Base-by-base conservation (phyloP, 2,113 vertebrate species). In the human region DNA sequence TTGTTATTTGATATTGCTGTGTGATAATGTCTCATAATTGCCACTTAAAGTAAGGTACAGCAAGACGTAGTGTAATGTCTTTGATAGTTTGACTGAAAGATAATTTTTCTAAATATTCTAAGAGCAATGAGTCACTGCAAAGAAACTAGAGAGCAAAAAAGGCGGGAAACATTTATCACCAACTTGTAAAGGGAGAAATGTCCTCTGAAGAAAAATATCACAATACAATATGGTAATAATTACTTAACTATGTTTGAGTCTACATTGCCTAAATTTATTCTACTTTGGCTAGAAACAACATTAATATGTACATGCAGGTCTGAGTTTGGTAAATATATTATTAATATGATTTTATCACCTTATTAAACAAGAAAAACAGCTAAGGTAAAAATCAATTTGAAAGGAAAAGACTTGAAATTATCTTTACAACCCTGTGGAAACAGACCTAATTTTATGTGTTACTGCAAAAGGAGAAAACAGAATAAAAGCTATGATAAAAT, bases 311-410 rank as follows among this genome's bases (percentile, higher is more conserved):
- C 76, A 97, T 93, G 79, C 13, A 97, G 38, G 16, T 97, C 80
- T 97, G 92, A 82, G 89, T 93, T 89, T 94, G 13, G 94, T 61
- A 89, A 64, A 97, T 95, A 83, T 90, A 80, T 79, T 95, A 92
- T 64, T 96, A 64, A 86, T 96, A 93, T 95, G 30, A 97, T 97
- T 97, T 98, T 97, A 90, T 96, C 82, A 96, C 68, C 38, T 97
- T 94, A 96, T 92, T 90, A 79, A 80, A n/a, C 96, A 97, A 95
- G 68, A 97, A 95, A 96, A 97, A 97, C 6, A 70, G 1, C 14
- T 55, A 64, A 38, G 17, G 8, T 87, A 82, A 92, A 76, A 80
- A n/a, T 7, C 9, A 35, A 3, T 48, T 61, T 73, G 23, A 48
- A 73, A 95, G 43, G 0, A 32, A 85, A 66, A 82, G 17, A 4